Conservation (phyloP, 1,140 invertebrate genomes). For the Drosophila trapezifrons region DNA sequence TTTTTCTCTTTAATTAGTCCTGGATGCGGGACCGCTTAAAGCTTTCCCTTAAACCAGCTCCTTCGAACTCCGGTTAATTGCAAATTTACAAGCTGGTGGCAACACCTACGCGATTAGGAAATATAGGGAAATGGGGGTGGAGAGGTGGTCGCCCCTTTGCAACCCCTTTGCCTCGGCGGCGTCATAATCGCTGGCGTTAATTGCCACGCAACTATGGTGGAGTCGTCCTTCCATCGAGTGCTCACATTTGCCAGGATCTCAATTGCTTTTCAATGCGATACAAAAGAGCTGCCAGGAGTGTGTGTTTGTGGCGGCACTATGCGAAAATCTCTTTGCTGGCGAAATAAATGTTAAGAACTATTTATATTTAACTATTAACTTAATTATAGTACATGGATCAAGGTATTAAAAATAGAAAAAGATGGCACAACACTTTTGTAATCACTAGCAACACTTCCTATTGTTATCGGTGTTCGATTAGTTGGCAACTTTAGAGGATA, state of each 20-base stretch:
- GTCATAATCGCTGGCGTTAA: constrained; percentile 45
- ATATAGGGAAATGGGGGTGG: too few species aligned
- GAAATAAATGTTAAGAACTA: too few species aligned
- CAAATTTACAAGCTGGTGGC: constrained; percentile 16
- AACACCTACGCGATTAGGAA: constrained; percentile 31
- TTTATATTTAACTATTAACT: too few species aligned
- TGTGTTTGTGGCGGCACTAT: constrained; percentile 5
- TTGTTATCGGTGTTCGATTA: too few species aligned
- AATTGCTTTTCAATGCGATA: constrained; percentile 47
- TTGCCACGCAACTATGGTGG: constrained; percentile 37
- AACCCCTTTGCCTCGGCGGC: neutral
- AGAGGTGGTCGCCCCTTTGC: neutral
- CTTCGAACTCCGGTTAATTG: constrained; percentile 3
- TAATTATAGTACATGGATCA: too few species aligned
- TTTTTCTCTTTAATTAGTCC: constrained; percentile 11
- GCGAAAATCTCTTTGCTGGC: constrained; percentile 9
- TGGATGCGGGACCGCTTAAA: constrained; percentile 13
- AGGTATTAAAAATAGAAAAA: too few species aligned
- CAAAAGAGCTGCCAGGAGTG: neutral
- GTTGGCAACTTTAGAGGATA: too few species aligned
- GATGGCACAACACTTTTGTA: too few species aligned
- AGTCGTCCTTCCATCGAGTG: constrained; percentile 32
- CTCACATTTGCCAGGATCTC: constrained; percentile 37
- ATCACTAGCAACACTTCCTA: too few species aligned
- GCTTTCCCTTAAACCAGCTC: too few species aligned